phyloP scores from a whole-genome alignment of 2,113 vertebrate species.

The Orientallactaga bullata region DNA sequence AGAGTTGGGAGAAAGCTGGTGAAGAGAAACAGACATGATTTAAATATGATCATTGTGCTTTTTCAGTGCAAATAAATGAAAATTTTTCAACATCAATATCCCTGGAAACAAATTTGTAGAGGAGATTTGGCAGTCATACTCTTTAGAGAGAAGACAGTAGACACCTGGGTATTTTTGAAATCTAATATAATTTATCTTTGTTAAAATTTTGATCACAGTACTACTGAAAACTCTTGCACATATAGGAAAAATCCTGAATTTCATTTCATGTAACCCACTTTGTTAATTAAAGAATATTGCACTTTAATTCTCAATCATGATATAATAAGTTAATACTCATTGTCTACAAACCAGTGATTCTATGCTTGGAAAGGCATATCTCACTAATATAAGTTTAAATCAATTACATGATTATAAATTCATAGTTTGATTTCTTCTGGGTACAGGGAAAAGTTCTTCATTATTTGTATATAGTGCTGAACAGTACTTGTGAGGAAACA shows the following conservation, averaged over 20 bases:
- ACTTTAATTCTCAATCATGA: background rate
- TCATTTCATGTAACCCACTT: background rate
- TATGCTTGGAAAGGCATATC: background rate
- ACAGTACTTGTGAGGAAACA: too few species aligned
- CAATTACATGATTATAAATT: too few species aligned
- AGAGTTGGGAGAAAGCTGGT: background rate
- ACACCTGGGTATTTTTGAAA: background rate
- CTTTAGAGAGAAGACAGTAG: background rate
- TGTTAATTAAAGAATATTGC: background rate
- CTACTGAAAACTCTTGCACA: background rate
- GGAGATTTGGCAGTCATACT: background rate
- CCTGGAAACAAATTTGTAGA: background rate
- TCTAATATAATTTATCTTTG: background rate
- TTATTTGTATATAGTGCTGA: too few species aligned
- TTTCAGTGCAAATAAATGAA: slow-evolving; percentile 9
- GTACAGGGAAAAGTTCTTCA: too few species aligned
- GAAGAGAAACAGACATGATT: background rate
- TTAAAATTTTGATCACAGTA: background rate
- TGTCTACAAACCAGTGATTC: background rate
- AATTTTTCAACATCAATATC: background rate
- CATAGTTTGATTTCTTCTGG: too few species aligned
- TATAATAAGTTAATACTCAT: background rate
- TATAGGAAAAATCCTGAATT: background rate
- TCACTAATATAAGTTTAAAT: background rate
- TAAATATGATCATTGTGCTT: background rate